Percentiles rank a stretch among this genome's conserved stretches.
Conservation (phyloP, 2,797 vertebrate genomes). For the Sternarchorhynchus goeldii region DNA sequence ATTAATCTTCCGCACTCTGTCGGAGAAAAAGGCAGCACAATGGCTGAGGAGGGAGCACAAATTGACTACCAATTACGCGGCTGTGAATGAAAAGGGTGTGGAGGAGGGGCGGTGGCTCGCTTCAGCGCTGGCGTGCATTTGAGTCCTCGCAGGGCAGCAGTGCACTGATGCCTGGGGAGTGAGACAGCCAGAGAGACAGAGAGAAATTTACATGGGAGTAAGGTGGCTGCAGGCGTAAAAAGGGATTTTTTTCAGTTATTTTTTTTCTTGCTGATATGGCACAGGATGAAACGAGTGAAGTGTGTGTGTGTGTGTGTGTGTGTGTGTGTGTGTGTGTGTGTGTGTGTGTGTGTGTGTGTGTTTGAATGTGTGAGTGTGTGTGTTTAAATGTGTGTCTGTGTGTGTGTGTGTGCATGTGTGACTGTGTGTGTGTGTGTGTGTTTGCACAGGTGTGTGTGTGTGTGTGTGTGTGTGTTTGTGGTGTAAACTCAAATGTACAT, state of each 20-base stretch:
- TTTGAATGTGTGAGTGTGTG: neutral
- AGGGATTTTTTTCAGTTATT: constrained; percentile 7
- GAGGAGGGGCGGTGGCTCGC: constrained; percentile 57
- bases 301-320: constrained; percentile 19
- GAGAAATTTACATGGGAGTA: constrained; percentile 57
- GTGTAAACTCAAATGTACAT: no score
- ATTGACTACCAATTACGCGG: constrained; percentile 88
- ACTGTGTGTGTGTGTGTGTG: neutral
- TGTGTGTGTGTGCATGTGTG: neutral
- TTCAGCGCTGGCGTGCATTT: constrained; percentile 75
- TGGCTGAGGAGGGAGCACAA: constrained; percentile 81
- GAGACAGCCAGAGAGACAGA: constrained; percentile 38
- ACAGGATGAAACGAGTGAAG: constrained; percentile 19
- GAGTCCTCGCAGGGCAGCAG: constrained; percentile 71
- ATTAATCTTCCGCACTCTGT: constrained; percentile 89
- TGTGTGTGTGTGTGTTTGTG: neutral
- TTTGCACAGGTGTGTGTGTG: constrained; percentile 5
- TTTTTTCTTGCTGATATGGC: constrained; percentile 5
- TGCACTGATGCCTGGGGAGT: constrained; percentile 54
- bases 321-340: constrained; percentile 2
- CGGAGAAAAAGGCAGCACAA: constrained; percentile 84
- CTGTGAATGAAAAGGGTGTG: constrained; percentile 81
- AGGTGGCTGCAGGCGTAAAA: constrained; percentile 48
- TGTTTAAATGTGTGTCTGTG: constrained; percentile 9
- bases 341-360: neutral